Conservation (phyloP, 2,113 vertebrate species). For the Channa argus region DNA sequence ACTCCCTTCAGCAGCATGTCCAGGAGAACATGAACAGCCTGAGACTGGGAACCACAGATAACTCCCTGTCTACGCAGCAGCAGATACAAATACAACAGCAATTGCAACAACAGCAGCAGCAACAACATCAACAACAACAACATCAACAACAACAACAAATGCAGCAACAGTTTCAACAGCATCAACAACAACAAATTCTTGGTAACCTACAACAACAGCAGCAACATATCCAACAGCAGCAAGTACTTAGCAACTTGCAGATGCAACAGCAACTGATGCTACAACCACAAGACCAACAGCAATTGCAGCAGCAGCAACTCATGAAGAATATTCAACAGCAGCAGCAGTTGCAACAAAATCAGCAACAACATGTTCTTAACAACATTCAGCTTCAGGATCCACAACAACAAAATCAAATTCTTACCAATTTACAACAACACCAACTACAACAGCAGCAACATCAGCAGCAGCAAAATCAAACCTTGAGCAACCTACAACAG, state of each 20-base stretch:
- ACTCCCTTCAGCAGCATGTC: constrained; percentile 84
- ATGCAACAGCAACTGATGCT: constrained; percentile 81
- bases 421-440: constrained; percentile 79
- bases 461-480: constrained; percentile 74
- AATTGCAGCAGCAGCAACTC: constrained; percentile 76
- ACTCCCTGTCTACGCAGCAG: constrained; percentile 86
- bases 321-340: constrained; percentile 80
- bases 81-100: constrained; percentile 83
- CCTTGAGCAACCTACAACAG: constrained; percentile 75
- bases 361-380: constrained; percentile 73
- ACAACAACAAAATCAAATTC: constrained; percentile 79
- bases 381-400: constrained; percentile 79
- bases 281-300: constrained; percentile 87
- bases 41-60: constrained; percentile 87
- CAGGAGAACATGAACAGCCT: constrained; percentile 90
- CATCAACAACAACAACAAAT: constrained; percentile 59
- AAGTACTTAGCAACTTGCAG: constrained; percentile 76
- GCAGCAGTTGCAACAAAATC: constrained; percentile 74
- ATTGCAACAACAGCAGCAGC: constrained; percentile 62
- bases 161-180: constrained; percentile 63
- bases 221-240: constrained; percentile 68
- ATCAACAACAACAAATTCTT: constrained; percentile 71
- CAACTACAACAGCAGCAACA: constrained; percentile 72
- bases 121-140: constrained; percentile 54
- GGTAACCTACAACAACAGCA: constrained; percentile 69